A percentile compares a stretch with the other conserved stretches of the same genome.
These are phyloP conservation scores for Brachystomella parvula DNA, from an alignment of 1,140 invertebrate species.

Conservation along the genomic window DNA sequence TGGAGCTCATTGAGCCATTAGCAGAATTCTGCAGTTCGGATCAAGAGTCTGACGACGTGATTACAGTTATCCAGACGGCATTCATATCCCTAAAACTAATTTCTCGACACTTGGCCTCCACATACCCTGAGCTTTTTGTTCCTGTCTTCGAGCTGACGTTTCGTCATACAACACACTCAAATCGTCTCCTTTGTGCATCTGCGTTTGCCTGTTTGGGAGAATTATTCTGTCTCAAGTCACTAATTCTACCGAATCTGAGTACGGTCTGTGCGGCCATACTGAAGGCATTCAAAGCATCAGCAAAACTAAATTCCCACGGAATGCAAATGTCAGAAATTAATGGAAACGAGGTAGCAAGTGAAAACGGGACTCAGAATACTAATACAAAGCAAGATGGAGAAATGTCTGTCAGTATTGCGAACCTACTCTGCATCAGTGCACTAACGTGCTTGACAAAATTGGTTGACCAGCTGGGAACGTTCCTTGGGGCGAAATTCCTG, in stretches of 20 bases:
- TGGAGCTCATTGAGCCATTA: constrained; percentile 56
- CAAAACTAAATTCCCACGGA: constrained; percentile 13
- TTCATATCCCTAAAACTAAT: constrained; percentile 72
- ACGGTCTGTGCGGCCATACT: constrained; percentile 24
- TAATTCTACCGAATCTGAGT: constrained; percentile 34
- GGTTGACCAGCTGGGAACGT: constrained; percentile 29
- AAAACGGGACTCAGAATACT: not conserved
- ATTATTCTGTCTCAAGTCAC: constrained; percentile 33
- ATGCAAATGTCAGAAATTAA: not conserved
- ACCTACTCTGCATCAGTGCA: constrained; percentile 32
- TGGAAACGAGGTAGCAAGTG: not conserved
- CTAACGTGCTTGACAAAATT: constrained; percentile 33
- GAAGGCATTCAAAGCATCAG: constrained; percentile 27
- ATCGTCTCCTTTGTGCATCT: constrained; percentile 27
- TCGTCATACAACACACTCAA: constrained; percentile 16
- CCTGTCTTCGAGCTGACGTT: constrained; percentile 25
- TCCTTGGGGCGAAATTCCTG: constrained; percentile 29
- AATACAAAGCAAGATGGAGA: constrained; percentile 8
- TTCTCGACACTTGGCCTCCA: constrained; percentile 56
- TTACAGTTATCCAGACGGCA: constrained; percentile 67
- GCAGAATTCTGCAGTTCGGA: constrained; percentile 43
- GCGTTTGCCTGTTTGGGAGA: constrained; percentile 33
- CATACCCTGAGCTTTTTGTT: constrained; percentile 54
- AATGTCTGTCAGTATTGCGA: constrained; percentile 11
- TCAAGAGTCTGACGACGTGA: constrained; percentile 47